Base-by-base conservation (phyloP, 1,140 invertebrate species). In the Mycetomoellerius zeteki region DNA sequence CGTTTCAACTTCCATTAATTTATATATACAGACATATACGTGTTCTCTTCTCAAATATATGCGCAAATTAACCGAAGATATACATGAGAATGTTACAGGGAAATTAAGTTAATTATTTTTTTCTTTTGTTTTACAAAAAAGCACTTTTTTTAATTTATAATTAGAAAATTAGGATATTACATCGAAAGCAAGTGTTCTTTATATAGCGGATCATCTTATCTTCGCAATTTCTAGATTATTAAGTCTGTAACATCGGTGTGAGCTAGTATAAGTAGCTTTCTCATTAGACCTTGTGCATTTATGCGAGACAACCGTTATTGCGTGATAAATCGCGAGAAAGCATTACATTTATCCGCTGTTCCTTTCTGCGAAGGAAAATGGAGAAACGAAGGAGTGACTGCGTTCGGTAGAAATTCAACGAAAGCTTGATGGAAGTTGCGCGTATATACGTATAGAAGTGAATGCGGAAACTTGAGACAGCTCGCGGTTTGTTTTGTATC, bases 381-480 rank as follows among this genome's bases (percentile, higher is more conserved):
- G 27, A 16, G 30, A 24, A 73, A 64, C 30, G 8, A 69, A 72
- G 14, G 37, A n/a, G 47, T n/a, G 10, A 52, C 33, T 62, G 8
- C 1, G n/a, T 43, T 21, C 12, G 27, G 1, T n/a, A 47, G 33
- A 71, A 84, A 87, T 87, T 87, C 16, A 21, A n/a, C 16, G 69
- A 54, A 87, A 69, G 52, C 47, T 58, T 56, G 37, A 24, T 30
- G 33, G 30, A 47, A 27, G 14, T 47, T 47, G 60, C 52, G 19
- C 5, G 27, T 81, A 37, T 81, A 37, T 43, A 12, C 37, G 8
- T 12, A 21, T 16, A 21, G 4, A 56, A 27, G 16, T 47, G 69
- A 88, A 87, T 88, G 69, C 37, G 50, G 78, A 77, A 87, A 84
- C 47, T 73, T 88, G 24, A 85, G 37, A 62, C 21, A 24, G 50